Percentiles rank a stretch among this genome's conserved stretches.
phyloP scores from a whole-genome alignment of 92 coral and sea anemone genomes.

The Siderastrea siderea region DNA sequence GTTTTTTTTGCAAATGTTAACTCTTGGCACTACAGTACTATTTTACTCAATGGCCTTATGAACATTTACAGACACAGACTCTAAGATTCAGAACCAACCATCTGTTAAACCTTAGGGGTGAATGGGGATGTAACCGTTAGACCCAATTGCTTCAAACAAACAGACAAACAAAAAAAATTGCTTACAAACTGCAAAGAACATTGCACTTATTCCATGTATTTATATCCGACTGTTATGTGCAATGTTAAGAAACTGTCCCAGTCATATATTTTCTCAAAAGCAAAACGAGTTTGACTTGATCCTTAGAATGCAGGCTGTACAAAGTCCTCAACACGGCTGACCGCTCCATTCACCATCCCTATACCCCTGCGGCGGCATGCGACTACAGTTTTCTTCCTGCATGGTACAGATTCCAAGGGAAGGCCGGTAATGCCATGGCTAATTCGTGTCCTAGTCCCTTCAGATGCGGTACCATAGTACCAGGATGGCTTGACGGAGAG shows the following conservation, averaged over 20 bases:
- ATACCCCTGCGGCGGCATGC: background rate
- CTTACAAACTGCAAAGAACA: too few species aligned
- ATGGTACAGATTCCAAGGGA: constrained; percentile 51
- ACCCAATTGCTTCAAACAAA: too few species aligned
- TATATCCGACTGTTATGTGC: background rate
- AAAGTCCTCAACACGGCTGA: constrained; percentile 21
- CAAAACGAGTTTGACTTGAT: background rate
- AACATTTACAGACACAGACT: too few species aligned
- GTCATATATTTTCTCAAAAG: too few species aligned
- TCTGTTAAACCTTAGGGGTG: too few species aligned
- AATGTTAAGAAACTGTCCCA: background rate
- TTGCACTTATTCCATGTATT: too few species aligned
- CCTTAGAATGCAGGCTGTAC: constrained; percentile 18
- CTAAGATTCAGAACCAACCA: too few species aligned
- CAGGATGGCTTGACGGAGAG: constrained; percentile 41
- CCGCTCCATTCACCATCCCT: constrained; percentile 23
- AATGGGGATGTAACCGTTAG: too few species aligned
- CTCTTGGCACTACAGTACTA: too few species aligned
- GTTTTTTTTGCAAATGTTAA: too few species aligned
- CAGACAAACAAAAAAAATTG: too few species aligned
- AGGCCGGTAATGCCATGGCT: constrained; percentile 46
- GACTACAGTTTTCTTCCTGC: constrained; percentile 2
- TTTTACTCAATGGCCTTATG: too few species aligned
- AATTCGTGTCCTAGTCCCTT: constrained; percentile 3
- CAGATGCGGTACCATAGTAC: constrained; percentile 41